Evolutionary conservation across 2,888 invertebrate species (phyloP), one percentile per base, ranked within the genome.

Genomic region (Xestobium rufovillosum): DNA sequence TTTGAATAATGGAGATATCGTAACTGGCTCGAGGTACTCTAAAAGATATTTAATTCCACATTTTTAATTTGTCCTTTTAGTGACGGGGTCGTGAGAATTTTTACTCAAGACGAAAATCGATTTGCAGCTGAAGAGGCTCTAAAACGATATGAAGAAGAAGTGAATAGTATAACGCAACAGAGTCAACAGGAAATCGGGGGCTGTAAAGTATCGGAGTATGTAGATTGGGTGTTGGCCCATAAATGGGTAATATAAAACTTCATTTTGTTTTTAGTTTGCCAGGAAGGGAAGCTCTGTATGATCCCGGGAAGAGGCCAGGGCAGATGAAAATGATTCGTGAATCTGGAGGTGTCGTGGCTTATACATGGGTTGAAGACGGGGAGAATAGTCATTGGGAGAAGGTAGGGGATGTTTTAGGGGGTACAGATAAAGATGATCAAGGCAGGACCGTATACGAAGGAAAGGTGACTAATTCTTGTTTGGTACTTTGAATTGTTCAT

Each of bases 391-490:
- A 60, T 45, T 96, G 95, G 95, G 76, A 76, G 40, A 81, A 87
- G 60, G 70, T 95, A 10, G 95, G 95, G 0, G 90, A 94, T 59
- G 90, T 95, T 2, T 76, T 89, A 55, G 91, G 95, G 0, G 78
- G 80, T 2, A 72, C 73, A 1, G 68, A 67, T 2, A 77, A 81
- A 47, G 66, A 65, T 3, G 69, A 72, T 1, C 73, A 77, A 0
- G 86, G 84, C 14, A 91, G 88, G 65, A 80, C 81, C 3, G 68
- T 85, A 54, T 78, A 75, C 57, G 83, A 92, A 57, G 95, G 95
- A 49, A 80, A 86, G 70, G 82, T 82, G 54, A 42, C 52, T 43
- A 11, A 31, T 19, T 27, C 23, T 27, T 28, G 6, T 31, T 19
- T 23, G 34, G 29, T 34, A n/a, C 31, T 6, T 26, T 32, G 2